Percentiles rank a stretch among this genome's conserved stretches.
phyloP scores from a whole-genome alignment of 2,797 vertebrate genomes.

The Eurystomus glaucurus region DNA sequence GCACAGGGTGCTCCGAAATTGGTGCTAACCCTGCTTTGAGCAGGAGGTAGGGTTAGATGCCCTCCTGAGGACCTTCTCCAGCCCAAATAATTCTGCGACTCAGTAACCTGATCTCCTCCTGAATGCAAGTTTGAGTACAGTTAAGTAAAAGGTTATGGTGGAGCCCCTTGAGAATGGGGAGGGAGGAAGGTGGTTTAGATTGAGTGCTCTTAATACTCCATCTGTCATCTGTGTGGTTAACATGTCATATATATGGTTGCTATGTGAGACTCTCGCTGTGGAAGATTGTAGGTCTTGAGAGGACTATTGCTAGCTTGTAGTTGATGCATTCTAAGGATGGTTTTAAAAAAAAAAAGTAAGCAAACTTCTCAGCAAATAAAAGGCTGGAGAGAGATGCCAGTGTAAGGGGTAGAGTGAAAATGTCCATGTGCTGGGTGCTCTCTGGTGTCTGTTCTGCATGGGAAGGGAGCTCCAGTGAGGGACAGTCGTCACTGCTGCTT shows the following conservation, averaged over 20 bases:
- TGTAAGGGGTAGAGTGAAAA: background rate
- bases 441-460: background rate
- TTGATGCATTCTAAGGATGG: background rate
- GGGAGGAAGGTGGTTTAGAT: constrained; percentile 69
- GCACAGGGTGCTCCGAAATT: background rate
- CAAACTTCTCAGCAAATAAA: background rate
- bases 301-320: background rate
- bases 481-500: background rate
- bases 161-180: constrained; percentile 13
- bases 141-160: constrained; percentile 59
- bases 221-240: constrained; percentile 74
- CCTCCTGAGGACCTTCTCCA: constrained; percentile 30
- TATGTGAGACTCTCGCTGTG: background rate
- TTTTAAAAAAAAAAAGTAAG: background rate
- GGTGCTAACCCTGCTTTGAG: constrained; percentile 16
- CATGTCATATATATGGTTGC: constrained; percentile 45
- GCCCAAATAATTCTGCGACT: background rate
- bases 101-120: constrained; percentile 55
- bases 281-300: constrained; percentile 19
- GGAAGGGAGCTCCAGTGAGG: background rate
- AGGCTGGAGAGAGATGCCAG: background rate
- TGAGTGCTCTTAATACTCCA: constrained; percentile 62
- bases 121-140: constrained; percentile 3
- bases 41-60: constrained; percentile 32
- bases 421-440: background rate